A percentile compares a stretch with the other conserved stretches of the same genome.
Conservation (phyloP, 1,140 invertebrate genomes). For the Ostrea edulis region DNA sequence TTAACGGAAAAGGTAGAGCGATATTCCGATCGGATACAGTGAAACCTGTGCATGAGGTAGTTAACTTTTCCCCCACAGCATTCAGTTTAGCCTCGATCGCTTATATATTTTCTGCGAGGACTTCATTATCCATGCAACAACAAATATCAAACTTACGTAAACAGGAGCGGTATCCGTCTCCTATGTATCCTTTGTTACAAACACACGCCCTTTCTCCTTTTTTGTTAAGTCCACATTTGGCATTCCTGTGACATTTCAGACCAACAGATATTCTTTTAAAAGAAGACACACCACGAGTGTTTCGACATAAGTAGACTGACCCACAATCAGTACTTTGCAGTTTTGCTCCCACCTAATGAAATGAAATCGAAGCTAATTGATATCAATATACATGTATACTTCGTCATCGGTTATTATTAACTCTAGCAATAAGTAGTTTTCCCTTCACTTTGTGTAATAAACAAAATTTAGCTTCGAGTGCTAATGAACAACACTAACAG, state of each 20-base stretch:
- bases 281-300: background rate
- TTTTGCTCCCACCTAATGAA: slow-evolving; percentile 47
- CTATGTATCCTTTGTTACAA: slow-evolving; percentile 47
- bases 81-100: too few species aligned
- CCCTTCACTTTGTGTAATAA: too few species aligned
- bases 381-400: background rate
- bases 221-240: slow-evolving; percentile 41
- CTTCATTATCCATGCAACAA: too few species aligned
- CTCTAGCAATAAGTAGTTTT: too few species aligned
- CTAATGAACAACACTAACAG: too few species aligned
- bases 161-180: slow-evolving; percentile 50
- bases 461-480: too few species aligned
- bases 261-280: background rate
- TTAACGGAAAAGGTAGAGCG: too few species aligned
- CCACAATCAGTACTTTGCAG: slow-evolving; percentile 43
- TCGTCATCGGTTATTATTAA: background rate
- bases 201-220: slow-evolving; percentile 43
- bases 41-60: too few species aligned
- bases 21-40: too few species aligned
- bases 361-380: background rate
- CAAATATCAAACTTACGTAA: slow-evolving; percentile 10
- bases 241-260: slow-evolving; percentile 37
- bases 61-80: too few species aligned
- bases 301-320: slow-evolving; percentile 30
- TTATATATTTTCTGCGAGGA: too few species aligned